A percentile compares a stretch with the other conserved stretches of the same genome.
Evolutionary conservation across 1,140 invertebrate species (phyloP).

Genomic region (Chionoecetes opilio): DNA sequence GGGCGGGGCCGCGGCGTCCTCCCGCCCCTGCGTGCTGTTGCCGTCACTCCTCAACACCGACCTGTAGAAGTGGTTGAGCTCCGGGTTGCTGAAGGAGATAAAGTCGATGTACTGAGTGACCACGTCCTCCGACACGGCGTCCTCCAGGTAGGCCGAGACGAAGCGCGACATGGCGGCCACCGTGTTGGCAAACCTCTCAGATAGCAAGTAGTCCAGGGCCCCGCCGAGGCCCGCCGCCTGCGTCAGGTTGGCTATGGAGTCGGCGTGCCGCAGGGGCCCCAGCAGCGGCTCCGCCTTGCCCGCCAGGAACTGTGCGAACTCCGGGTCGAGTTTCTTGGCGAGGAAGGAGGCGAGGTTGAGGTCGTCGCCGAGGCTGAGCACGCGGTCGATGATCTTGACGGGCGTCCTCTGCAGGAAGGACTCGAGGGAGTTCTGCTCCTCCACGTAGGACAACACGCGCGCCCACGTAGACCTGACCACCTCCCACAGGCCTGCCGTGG

Average conservation of each 20-base stretch:
- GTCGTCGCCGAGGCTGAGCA: conserved; percentile 65
- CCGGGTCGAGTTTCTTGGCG: conserved; percentile 65
- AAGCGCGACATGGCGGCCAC: conserved; percentile 43
- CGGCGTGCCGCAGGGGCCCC: conserved; percentile 49
- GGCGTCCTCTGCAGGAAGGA: conserved; percentile 54
- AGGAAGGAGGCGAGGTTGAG: conserved; percentile 59
- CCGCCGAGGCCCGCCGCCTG: conserved; percentile 34
- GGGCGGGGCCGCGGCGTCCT: background rate
- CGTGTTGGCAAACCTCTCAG: conserved; percentile 57
- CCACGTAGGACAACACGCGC: conserved; percentile 55
- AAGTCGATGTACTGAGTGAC: conserved; percentile 68
- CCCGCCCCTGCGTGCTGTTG: background rate
- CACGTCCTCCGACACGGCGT: conserved; percentile 66
- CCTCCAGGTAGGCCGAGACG: conserved; percentile 62
- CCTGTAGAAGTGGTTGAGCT: conserved; percentile 62
- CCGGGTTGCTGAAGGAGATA: conserved; percentile 68
- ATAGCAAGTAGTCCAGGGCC: conserved; percentile 56
- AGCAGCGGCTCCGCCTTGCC: conserved; percentile 40
- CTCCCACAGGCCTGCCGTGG: conserved; percentile 47
- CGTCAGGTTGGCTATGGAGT: conserved; percentile 49
- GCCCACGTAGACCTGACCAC: conserved; percentile 59
- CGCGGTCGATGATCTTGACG: conserved; percentile 54
- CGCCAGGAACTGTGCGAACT: conserved; percentile 59
- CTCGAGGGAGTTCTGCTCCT: conserved; percentile 57
- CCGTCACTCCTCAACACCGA: background rate